Conservation (phyloP, 2,797 vertebrate species). For the Pseudopleuronectes americanus region DNA sequence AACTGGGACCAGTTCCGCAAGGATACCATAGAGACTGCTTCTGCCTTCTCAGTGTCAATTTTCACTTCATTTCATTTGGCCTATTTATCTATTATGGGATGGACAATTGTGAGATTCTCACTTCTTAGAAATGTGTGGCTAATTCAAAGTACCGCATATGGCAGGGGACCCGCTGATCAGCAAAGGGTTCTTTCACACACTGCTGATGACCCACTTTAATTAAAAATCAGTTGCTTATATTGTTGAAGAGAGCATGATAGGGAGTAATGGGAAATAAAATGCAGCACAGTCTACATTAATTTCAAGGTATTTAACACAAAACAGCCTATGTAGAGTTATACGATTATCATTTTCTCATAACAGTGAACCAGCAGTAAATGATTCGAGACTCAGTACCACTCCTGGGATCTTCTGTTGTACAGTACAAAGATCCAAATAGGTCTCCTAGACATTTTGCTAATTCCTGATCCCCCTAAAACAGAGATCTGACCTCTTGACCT, state of each 20-base stretch:
- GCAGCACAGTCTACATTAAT: neutral
- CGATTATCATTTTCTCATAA: neutral
- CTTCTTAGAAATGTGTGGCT: neutral
- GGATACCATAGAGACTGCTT: neutral
- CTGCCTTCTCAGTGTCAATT: slow-evolving; percentile 1
- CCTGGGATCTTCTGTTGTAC: neutral
- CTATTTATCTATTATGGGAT: neutral
- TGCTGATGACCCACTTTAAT: slow-evolving; percentile 8
- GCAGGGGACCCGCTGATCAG: neutral
- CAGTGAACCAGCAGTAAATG: neutral
- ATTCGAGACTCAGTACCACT: neutral
- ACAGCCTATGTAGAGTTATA: neutral
- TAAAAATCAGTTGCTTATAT: neutral
- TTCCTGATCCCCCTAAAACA: neutral
- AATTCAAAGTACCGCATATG: neutral
- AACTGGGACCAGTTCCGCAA: neutral
- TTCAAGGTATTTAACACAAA: neutral
- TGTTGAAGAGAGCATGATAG: neutral
- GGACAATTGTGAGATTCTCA: neutral
- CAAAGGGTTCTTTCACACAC: neutral
- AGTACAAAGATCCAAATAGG: neutral
- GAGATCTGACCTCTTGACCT: no score
- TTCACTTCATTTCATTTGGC: neutral
- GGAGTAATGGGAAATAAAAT: neutral
- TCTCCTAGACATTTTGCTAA: neutral